Evolutionary conservation across 2,888 invertebrate genomes (phyloP).

Genomic region (Leucophenga montana): DNA sequence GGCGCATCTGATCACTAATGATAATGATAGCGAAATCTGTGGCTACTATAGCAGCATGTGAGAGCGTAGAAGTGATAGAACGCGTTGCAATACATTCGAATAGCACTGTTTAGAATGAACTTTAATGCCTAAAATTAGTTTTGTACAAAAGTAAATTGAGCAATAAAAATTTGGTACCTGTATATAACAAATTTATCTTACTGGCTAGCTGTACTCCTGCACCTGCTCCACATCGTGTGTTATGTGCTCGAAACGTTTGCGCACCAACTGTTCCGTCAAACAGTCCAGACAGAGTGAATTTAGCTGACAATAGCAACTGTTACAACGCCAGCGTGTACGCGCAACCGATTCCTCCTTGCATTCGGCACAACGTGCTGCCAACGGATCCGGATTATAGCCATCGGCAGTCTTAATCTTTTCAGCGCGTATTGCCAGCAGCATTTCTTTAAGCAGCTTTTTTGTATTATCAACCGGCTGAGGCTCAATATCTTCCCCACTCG

Average conservation of each 20-base stretch:
- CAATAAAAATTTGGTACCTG: slow-evolving; percentile 21
- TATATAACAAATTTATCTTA: background rate
- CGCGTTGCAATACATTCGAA: slow-evolving; percentile 2
- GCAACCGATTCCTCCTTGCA: slow-evolving; percentile 79
- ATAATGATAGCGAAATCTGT: slow-evolving; percentile 64
- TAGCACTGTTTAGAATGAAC: slow-evolving; percentile 3
- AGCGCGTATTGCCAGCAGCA: slow-evolving; percentile 56
- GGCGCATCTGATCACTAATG: slow-evolving; percentile 66
- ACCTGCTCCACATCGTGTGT: slow-evolving; percentile 62
- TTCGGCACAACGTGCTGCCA: slow-evolving; percentile 76
- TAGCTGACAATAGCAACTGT: slow-evolving; percentile 76
- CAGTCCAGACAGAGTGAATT: slow-evolving; percentile 80
- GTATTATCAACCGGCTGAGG: slow-evolving; percentile 38
- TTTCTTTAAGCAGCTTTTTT: slow-evolving; percentile 49
- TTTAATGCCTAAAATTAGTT: slow-evolving; percentile 15
- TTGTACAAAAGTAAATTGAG: background rate
- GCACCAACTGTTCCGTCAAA: slow-evolving; percentile 75
- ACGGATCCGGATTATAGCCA: slow-evolving; percentile 59
- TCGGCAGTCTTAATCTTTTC: slow-evolving; percentile 56
- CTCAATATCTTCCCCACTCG: slow-evolving; percentile 39
- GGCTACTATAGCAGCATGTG: slow-evolving; percentile 53
- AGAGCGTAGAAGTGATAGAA: background rate
- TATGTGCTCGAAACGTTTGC: slow-evolving; percentile 61
- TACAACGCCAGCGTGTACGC: slow-evolving; percentile 82
- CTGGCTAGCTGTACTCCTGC: slow-evolving; percentile 32